Conservation (phyloP, 2,797 vertebrate species). For the Melopsittacus undulatus region DNA sequence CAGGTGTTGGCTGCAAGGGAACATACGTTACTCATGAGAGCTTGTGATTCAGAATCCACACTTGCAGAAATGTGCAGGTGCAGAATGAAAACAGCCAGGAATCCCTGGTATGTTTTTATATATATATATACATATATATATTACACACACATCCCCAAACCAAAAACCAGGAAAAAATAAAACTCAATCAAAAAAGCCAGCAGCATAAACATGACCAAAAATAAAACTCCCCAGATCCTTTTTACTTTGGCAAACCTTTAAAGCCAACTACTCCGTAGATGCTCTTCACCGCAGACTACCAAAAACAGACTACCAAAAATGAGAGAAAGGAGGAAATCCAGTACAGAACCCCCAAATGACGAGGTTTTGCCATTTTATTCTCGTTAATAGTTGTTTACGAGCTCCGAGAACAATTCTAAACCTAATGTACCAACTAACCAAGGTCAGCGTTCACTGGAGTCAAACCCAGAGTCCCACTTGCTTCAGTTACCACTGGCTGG, state of each 20-base stretch:
- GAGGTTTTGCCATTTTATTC: neutral
- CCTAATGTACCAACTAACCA: neutral
- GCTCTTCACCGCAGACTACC: neutral
- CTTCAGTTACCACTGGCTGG: constrained; percentile 11
- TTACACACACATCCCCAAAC: neutral
- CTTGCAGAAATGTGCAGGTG: neutral
- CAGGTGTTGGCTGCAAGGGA: neutral
- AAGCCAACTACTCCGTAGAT: neutral
- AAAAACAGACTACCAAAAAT: constrained; percentile 1
- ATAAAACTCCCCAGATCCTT: neutral
- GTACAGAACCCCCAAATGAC: neutral
- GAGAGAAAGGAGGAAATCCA: neutral
- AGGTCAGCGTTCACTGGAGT: neutral
- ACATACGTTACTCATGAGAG: neutral
- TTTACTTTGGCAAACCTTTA: neutral
- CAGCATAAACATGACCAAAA: neutral
- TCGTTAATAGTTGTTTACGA: constrained; percentile 35
- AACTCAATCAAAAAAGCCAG: neutral
- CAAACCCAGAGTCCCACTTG: neutral
- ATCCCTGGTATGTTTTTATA: neutral
- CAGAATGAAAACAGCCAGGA: neutral
- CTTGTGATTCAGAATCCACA: neutral
- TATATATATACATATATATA: neutral
- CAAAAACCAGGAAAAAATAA: neutral
- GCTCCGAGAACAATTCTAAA: constrained; percentile 7